Percentiles rank a stretch among this genome's conserved stretches.
Evolutionary conservation across 2,113 vertebrate genomes (phyloP).

Genomic region (Dissostichus mawsoni): DNA sequence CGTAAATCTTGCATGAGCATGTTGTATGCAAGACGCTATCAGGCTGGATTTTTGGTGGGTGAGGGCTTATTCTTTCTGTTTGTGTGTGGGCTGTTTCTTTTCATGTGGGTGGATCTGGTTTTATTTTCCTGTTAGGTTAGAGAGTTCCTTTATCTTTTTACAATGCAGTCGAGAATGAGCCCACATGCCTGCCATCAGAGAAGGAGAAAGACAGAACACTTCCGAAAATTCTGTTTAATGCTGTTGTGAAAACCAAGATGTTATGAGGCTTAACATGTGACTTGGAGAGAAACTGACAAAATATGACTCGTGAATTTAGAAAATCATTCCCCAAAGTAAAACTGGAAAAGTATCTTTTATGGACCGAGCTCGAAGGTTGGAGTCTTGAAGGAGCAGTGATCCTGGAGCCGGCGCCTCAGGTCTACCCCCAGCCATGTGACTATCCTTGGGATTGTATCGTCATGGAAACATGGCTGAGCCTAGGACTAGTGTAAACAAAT

Average conservation of each 20-base stretch:
- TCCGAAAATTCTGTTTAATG: constrained; percentile 34
- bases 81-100: constrained; percentile 76
- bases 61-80: constrained; percentile 67
- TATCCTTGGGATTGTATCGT: constrained; percentile 75
- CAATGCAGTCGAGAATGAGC: constrained; percentile 67
- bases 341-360: constrained; percentile 1
- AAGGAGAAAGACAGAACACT: constrained; percentile 46
- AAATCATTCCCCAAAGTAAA: background rate
- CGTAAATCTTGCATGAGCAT: constrained; percentile 80
- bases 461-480: constrained; percentile 83
- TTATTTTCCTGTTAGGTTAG: constrained; percentile 72
- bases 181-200: constrained; percentile 64
- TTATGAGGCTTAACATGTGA: constrained; percentile 39
- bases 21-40: constrained; percentile 66
- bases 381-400: constrained; percentile 42
- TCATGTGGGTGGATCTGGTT: constrained; percentile 79
- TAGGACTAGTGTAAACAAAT: constrained; percentile 82
- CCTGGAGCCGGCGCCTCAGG: constrained; percentile 59
- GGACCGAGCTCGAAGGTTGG: constrained; percentile 31
- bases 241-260: constrained; percentile 22
- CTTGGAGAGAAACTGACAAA: constrained; percentile 44
- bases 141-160: constrained; percentile 74
- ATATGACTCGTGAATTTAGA: constrained; percentile 18
- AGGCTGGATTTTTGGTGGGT: constrained; percentile 54
- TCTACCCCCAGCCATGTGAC: constrained; percentile 72